Conservation (phyloP, 2,888 invertebrate species). For the Limnephilus auricula region DNA sequence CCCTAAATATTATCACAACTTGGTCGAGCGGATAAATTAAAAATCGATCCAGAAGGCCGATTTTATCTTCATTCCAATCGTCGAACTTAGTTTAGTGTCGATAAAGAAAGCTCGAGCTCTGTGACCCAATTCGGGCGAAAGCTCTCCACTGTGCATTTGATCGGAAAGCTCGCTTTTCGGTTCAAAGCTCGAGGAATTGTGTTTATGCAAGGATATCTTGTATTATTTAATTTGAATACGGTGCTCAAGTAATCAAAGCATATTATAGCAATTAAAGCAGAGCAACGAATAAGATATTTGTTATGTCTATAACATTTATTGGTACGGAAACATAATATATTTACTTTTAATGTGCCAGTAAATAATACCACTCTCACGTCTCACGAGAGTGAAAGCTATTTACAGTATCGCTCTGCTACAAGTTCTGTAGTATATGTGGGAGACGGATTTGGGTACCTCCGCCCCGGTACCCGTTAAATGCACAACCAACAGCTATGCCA, state of each 20-base stretch:
- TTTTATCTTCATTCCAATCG: slow-evolving; percentile 23
- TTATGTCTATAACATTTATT: not conserved
- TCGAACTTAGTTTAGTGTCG: slow-evolving; percentile 35
- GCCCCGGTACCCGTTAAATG: no score
- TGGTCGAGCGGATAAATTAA: slow-evolving; percentile 4
- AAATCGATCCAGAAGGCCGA: slow-evolving; percentile 31
- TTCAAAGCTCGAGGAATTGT: slow-evolving; percentile 5
- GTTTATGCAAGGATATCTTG: not conserved
- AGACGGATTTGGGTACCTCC: no score
- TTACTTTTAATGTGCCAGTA: no score
- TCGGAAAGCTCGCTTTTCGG: not conserved
- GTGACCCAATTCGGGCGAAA: slow-evolving; percentile 28
- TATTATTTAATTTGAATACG: not conserved
- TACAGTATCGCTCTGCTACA: no score
- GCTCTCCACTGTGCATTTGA: not conserved
- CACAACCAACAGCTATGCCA: no score
- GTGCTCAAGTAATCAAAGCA: no score
- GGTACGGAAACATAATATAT: not conserved
- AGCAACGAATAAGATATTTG: not conserved
- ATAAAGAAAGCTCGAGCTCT: slow-evolving; percentile 12
- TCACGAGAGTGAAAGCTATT: no score
- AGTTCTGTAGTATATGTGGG: no score
- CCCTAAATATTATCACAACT: not conserved
- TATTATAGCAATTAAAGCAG: not conserved
- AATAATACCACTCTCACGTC: no score